Conservation (phyloP, 1,140 invertebrate species). For the Dinothrombium tinctorium region DNA sequence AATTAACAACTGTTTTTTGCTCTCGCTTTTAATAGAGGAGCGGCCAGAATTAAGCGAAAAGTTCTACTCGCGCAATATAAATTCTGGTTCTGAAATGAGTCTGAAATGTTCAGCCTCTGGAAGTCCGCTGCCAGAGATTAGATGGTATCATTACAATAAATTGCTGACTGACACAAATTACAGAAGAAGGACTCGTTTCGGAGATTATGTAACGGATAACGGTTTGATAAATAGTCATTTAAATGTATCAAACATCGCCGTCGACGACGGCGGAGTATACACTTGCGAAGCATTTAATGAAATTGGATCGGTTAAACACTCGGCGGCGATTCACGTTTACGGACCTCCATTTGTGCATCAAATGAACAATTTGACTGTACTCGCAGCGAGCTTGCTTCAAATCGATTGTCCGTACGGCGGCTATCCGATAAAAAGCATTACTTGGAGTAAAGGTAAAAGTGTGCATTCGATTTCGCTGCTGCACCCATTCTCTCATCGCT, state of each 20-base stretch:
- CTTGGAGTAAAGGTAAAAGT: slow-evolving; percentile 41
- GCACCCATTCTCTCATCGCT: not conserved
- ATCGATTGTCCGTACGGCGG: slow-evolving; percentile 80
- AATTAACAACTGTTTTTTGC: too few species aligned
- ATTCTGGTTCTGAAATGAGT: slow-evolving; percentile 14
- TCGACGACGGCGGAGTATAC: slow-evolving; percentile 63
- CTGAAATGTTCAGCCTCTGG: slow-evolving; percentile 17
- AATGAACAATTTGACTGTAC: slow-evolving; percentile 71
- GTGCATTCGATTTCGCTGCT: not conserved
- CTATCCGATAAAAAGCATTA: slow-evolving; percentile 63
- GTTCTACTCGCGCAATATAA: not conserved
- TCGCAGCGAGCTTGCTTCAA: slow-evolving; percentile 54
- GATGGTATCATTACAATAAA: slow-evolving; percentile 16
- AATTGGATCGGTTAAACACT: slow-evolving; percentile 45
- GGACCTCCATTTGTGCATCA: slow-evolving; percentile 62
- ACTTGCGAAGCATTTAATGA: slow-evolving; percentile 60
- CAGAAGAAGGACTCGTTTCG: slow-evolving; percentile 16
- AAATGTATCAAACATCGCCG: slow-evolving; percentile 69
- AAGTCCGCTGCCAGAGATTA: slow-evolving; percentile 24
- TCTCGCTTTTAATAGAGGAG: too few species aligned
- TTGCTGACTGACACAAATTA: slow-evolving; percentile 18
- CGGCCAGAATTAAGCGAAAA: not conserved
- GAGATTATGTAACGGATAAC: slow-evolving; percentile 22
- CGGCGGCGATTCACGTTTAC: slow-evolving; percentile 60
- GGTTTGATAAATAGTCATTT: slow-evolving; percentile 36